These are phyloP conservation scores for Drosophila affinis DNA, from an alignment of 2,888 invertebrate genomes.

Conservation along the genomic window DNA sequence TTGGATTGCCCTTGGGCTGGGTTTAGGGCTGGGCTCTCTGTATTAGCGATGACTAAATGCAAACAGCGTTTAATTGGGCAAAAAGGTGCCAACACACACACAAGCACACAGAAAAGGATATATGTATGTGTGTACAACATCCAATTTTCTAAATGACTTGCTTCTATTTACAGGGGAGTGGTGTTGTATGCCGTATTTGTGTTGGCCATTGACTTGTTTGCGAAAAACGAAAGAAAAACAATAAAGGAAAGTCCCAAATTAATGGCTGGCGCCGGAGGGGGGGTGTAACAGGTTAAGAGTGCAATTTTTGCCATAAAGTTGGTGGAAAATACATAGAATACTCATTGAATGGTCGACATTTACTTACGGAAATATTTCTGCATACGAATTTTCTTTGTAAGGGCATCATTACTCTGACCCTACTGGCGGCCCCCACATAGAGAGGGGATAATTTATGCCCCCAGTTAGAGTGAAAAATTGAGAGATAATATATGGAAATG, in stretches of 20 bases:
- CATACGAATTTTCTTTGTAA: not conserved
- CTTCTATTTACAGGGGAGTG: not conserved
- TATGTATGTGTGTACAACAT: conserved; percentile 14
- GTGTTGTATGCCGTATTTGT: conserved; percentile 8
- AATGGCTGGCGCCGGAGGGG: not conserved
- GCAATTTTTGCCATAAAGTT: not conserved
- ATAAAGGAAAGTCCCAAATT: not conserved
- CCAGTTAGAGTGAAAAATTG: not conserved
- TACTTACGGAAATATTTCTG: not conserved
- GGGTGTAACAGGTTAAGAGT: not conserved
- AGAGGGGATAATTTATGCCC: conserved; percentile 17
- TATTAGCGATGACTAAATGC: conserved; percentile 18
- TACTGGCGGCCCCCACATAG: not conserved
- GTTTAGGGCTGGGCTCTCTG: not conserved
- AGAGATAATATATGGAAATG: not conserved
- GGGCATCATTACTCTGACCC: not conserved
- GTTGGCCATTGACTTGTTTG: conserved; percentile 28
- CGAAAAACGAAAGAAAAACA: conserved; percentile 2
- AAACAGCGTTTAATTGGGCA: conserved; percentile 25
- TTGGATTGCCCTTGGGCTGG: not conserved
- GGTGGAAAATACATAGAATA: not conserved
- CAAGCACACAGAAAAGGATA: conserved; percentile 2
- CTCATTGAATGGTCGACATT: not conserved
- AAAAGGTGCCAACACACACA: conserved; percentile 9
- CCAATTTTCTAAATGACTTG: conserved; percentile 66